Evolutionary conservation across 2,888 invertebrate species (phyloP), one percentile per base, ranked within the genome.

Genomic region (Drosophila mulleri): DNA sequence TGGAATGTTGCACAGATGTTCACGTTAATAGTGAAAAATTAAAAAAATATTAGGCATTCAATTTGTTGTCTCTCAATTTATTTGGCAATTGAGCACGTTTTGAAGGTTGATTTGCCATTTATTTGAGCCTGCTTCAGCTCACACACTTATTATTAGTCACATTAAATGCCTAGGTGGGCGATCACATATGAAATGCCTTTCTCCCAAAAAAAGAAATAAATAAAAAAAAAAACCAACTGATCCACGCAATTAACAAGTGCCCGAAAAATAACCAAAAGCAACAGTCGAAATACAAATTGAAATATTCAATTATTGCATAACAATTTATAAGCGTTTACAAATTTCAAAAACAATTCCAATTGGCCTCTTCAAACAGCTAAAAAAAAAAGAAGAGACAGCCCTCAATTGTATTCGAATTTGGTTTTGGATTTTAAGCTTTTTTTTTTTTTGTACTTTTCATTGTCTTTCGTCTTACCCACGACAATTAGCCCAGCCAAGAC

Each of bases 1-100:
- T 57, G 75, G 85, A 73, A 87, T 84, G 85, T 65, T 78, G 85
- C 83, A 82, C 88, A 87, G 85, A 80, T 84, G 85, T 82, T 71
- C 84, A 76, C 60, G 44, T 62, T 61, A 64, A 69, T 54, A 63
- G 56, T 47, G 26, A 37, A 56, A 64, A 50, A 53, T 18, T 5
- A n/a, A 57, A 23, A 35, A 63, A 23, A 63, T 53, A 56, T 60
- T 42, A 56, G 64, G 67, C 65, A 71, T 71, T 75, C 66, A 42
- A 71, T 61, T 63, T 80, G 47, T 64, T 54, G 54, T 60, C 67
- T 68, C 57, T 64, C 62, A 69, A 67, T 48, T 81, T 74, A 81
- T 79, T 81, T 74, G 86, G 83, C 64, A 54, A 75, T 72, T 74
- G 80, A 74, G 61, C 80, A 77, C 77, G 68, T 53, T 71, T 63